phyloP scores from a whole-genome alignment of 2,797 vertebrate genomes.

The Euphonia xanthogaster region DNA sequence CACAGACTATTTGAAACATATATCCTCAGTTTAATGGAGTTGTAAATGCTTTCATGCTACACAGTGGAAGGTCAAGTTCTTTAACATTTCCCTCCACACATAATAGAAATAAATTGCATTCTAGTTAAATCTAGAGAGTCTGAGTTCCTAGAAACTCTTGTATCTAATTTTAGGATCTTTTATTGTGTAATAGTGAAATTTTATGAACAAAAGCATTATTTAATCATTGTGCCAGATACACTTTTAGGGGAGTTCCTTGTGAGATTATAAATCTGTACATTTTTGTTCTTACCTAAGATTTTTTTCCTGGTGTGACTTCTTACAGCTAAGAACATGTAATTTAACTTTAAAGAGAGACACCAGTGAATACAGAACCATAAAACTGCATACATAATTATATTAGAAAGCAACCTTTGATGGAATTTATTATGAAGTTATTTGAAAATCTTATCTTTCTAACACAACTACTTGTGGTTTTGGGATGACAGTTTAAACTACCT shows the following conservation, averaged over 20 bases:
- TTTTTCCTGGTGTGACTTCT: neutral
- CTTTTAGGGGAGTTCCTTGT: neutral
- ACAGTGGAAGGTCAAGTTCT: neutral
- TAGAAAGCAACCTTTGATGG: neutral
- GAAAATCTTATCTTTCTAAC: neutral
- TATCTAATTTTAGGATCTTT: conserved; percentile 9
- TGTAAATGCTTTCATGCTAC: neutral
- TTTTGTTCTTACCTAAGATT: neutral
- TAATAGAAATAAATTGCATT: neutral
- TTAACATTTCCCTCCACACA: neutral
- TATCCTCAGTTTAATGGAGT: neutral
- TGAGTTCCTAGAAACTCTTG: conserved; percentile 17
- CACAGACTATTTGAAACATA: neutral
- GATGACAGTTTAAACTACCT: neutral
- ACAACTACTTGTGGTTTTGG: neutral
- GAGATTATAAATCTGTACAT: neutral
- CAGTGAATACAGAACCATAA: neutral
- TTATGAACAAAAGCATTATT: conserved; percentile 22
- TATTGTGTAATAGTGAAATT: neutral
- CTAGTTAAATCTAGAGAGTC: neutral
- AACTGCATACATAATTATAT: neutral
- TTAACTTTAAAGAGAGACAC: neutral
- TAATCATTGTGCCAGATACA: neutral
- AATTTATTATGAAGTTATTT: neutral
- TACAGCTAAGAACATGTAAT: neutral